Evolutionary conservation across 1,140 invertebrate genomes (phyloP).

Genomic region (Luehdorfia chinensis): DNA sequence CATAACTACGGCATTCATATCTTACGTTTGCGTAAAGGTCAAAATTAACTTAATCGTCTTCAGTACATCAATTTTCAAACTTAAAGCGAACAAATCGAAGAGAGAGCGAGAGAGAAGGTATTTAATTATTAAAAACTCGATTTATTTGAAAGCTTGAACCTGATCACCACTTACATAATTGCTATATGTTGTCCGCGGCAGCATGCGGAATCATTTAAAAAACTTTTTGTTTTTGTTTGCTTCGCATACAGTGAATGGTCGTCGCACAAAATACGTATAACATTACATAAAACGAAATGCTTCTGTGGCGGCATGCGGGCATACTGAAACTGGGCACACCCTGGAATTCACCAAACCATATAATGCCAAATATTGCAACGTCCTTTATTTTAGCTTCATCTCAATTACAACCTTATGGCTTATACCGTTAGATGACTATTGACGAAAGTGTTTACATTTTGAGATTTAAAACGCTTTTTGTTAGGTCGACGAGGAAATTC

Average conservation of each 20-base stretch:
- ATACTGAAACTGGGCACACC: constrained; percentile 30
- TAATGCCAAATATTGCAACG: constrained; percentile 34
- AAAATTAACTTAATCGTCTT: constrained; percentile 9
- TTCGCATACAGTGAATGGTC: constrained; percentile 32
- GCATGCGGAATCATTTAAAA: constrained; percentile 13
- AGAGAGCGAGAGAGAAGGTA: constrained; percentile 8
- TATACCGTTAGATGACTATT: constrained; percentile 27
- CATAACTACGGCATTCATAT: constrained; percentile 65
- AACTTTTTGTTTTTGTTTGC: constrained; percentile 33
- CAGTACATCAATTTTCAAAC: constrained; percentile 12
- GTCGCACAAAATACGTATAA: constrained; percentile 15
- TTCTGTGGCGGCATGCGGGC: constrained; percentile 36
- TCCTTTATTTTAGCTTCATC: constrained; percentile 23
- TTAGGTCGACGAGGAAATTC: constrained; percentile 48
- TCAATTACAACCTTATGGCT: constrained; percentile 31
- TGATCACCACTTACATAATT: constrained; percentile 20
- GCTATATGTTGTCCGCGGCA: constrained; percentile 2
- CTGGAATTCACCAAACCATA: constrained; percentile 42
- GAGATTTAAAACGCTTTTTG: constrained; percentile 37
- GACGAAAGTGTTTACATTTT: constrained; percentile 6
- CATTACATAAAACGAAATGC: constrained; percentile 33
- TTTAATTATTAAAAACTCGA: constrained; percentile 22
- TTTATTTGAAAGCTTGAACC: constrained; percentile 19
- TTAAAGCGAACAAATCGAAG: neutral
- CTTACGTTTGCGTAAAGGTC: constrained; percentile 57